phyloP scores from a whole-genome alignment of 2,113 vertebrate species.

The Brachyhypopomus occidentalis region DNA sequence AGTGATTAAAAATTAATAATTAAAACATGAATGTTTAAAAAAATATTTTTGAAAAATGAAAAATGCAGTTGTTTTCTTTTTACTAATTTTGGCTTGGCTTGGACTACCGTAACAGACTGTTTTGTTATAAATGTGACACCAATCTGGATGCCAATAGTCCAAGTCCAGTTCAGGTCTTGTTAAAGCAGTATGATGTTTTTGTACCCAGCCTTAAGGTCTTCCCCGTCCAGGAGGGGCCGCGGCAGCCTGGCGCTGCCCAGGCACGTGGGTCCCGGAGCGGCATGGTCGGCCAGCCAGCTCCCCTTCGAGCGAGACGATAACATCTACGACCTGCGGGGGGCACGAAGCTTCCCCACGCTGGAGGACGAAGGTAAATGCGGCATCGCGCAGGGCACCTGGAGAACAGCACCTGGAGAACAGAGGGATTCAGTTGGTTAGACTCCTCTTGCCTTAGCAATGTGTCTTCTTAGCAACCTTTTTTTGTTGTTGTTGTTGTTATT shows the following conservation, averaged over 20 bases:
- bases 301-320: slow-evolving; percentile 86
- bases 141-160: neutral
- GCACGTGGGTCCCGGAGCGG: slow-evolving; percentile 81
- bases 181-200: neutral
- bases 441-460: too few relatives aligned
- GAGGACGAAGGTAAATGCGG: slow-evolving; percentile 86
- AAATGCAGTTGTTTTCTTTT: too few relatives aligned
- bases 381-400: too few relatives aligned
- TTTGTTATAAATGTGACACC: neutral
- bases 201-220: slow-evolving; percentile 89
- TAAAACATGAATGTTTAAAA: too few relatives aligned
- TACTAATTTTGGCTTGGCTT: too few relatives aligned
- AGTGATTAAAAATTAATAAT: neutral
- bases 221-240: slow-evolving; percentile 94
- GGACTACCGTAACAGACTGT: neutral
- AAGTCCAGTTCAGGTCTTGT: neutral
- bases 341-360: slow-evolving; percentile 91
- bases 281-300: slow-evolving; percentile 93
- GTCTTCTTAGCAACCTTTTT: too few relatives aligned
- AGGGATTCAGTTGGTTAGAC: too few relatives aligned
- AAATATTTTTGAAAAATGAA: too few relatives aligned
- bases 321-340: slow-evolving; percentile 87
- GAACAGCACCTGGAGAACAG: too few relatives aligned
- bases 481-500: too few relatives aligned
- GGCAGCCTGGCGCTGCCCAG: slow-evolving; percentile 84